These are phyloP conservation scores for Labia minor DNA, from an alignment of 2,888 invertebrate genomes.

Conservation along the genomic window DNA sequence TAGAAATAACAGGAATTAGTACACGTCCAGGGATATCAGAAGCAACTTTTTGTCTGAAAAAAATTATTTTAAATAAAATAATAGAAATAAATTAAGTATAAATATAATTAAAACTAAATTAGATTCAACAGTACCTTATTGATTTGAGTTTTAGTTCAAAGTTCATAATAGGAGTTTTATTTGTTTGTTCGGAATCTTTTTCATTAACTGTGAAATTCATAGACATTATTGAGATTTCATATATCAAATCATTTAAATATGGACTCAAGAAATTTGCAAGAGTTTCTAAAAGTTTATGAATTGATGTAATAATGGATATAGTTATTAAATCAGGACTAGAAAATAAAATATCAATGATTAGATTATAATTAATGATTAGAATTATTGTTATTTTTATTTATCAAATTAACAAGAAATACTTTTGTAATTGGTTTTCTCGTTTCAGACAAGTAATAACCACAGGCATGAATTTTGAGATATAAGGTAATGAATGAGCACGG, in stretches of 20 bases:
- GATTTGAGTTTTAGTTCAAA: constrained; percentile 28
- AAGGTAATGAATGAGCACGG: constrained; percentile 60
- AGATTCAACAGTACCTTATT: constrained; percentile 28
- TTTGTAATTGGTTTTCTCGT: constrained; percentile 2
- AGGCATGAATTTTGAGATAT: constrained; percentile 71
- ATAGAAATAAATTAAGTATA: constrained; percentile 15
- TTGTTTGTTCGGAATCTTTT: constrained; percentile 30
- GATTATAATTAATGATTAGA: neutral
- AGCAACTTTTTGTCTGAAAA: constrained; percentile 54
- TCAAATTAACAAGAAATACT: neutral
- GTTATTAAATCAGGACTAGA: constrained; percentile 46
- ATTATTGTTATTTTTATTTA: neutral
- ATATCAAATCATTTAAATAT: constrained; percentile 62
- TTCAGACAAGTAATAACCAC: constrained; percentile 51
- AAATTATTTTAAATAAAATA: neutral
- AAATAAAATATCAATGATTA: constrained; percentile 13
- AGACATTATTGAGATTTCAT: constrained; percentile 48
- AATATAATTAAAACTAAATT: neutral
- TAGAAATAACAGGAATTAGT: constrained; percentile 60
- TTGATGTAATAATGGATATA: constrained; percentile 64
- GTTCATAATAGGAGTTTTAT: constrained; percentile 26
- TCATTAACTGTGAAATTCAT: constrained; percentile 25
- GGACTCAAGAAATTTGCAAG: constrained; percentile 76
- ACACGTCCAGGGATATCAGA: constrained; percentile 59
- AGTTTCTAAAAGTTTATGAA: constrained; percentile 72